Evolutionary conservation across 2,797 vertebrate species (phyloP), one percentile per base, ranked within the genome.

Genomic region (Cirrhinus molitorella): DNA sequence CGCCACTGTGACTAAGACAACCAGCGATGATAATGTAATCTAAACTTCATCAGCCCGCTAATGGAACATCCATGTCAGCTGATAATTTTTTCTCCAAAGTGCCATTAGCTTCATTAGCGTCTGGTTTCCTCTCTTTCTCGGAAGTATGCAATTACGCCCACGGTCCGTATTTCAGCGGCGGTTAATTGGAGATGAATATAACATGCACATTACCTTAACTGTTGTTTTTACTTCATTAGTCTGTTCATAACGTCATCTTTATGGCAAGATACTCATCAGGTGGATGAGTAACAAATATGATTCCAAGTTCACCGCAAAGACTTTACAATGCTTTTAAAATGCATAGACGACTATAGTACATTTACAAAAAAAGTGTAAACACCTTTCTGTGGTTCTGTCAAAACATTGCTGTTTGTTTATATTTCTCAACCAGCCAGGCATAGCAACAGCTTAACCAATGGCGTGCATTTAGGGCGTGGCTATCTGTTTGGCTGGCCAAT

Each of bases 11-110:
- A 78, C 25, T 83, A 40, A 85, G 76, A 83, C 67, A 61, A 21
- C 53, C 21, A 55, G 61, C 23, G 23, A 37, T 72, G 70, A 72
- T 61, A 72, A 66, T 67, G 61, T 75, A 57, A 76, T 66, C 72
- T 43, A 25, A 53, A 82, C 71, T 53, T 76, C 72, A 74, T 67
- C 34, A 31, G 47, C 31, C 16, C 17, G 3, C 61, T 85, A 80
- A 86, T 83, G 79, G 59, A 78, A 77, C 84, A 86, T 85, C 71
- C 59, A 79, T 66, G 73, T 81, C 71, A 73, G 34, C 76, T 85
- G 21, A 83, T 85, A 37, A 83, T 79, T 65, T 40, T n/a, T 53
- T 75, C 81, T 86, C 31, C 40, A 40, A 43, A 13, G 55, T 81
- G 76, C 31, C 25, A 83, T 79, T 84, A 84, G 63, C 61, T 76